phyloP scores from a whole-genome alignment of 2,797 vertebrate species.

The Manis pentadactyla region DNA sequence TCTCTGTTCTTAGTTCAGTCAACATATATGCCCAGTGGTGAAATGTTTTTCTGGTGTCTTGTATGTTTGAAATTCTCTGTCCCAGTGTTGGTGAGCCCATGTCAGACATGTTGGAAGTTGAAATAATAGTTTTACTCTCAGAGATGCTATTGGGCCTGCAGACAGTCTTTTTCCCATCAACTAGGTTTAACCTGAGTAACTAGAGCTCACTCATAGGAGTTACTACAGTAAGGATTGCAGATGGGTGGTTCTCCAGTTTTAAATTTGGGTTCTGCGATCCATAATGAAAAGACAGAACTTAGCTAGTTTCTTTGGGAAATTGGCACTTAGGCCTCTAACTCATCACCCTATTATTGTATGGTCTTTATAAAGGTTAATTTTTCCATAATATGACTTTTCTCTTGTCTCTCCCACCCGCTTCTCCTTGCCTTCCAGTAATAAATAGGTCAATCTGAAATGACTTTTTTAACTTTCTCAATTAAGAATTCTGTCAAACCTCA shows the following conservation, averaged over 20 bases:
- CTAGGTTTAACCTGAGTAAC: background rate
- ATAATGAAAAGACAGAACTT: background rate
- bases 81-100: background rate
- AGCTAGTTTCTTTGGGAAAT: constrained; percentile 8
- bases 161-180: background rate
- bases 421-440: background rate
- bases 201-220: background rate
- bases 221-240: background rate
- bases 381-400: background rate
- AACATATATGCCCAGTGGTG: background rate
- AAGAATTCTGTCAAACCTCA: constrained; percentile 19
- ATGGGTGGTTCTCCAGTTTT: background rate
- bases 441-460: constrained; percentile 35
- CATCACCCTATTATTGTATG: background rate
- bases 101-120: background rate
- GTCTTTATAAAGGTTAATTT: constrained; percentile 36
- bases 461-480: constrained; percentile 7
- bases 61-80: background rate
- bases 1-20: background rate
- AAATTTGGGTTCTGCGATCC: background rate
- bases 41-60: background rate
- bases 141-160: background rate
- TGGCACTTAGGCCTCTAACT: background rate
- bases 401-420: background rate
- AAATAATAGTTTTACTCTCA: constrained; percentile 7